Evolutionary conservation across 2,888 invertebrate species (phyloP).

Genomic region (Pterostichus niger): DNA sequence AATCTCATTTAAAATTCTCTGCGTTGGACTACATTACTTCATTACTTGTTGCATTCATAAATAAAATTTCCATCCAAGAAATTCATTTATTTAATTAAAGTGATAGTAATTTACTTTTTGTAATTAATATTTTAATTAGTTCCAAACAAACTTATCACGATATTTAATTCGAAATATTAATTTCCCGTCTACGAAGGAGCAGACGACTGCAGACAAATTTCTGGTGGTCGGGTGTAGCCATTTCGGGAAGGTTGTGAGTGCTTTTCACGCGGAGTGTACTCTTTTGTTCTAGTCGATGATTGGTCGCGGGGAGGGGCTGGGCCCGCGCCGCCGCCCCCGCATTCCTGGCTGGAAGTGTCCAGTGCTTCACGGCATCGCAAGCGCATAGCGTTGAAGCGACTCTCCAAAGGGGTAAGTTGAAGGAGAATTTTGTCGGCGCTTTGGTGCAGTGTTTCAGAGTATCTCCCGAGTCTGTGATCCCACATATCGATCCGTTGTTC

Average conservation of each 20-base stretch:
- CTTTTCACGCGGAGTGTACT: slow-evolving; percentile 76
- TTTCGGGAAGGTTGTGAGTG: slow-evolving; percentile 68
- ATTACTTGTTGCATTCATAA: slow-evolving; percentile 39
- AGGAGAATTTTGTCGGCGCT: slow-evolving; percentile 1
- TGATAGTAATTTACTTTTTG: slow-evolving; percentile 58
- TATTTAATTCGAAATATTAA: slow-evolving; percentile 66
- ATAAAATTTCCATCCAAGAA: not conserved
- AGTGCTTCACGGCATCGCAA: slow-evolving; percentile 3
- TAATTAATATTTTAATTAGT: slow-evolving; percentile 66
- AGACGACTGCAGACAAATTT: not conserved
- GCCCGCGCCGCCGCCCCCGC: slow-evolving; percentile 65
- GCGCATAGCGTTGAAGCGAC: not conserved
- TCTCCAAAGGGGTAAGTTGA: slow-evolving; percentile 14
- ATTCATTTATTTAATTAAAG: slow-evolving; percentile 56
- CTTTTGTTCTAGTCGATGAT: slow-evolving; percentile 78
- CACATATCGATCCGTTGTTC: slow-evolving; percentile 10
- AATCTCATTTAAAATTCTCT: slow-evolving; percentile 28
- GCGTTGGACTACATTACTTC: too few species aligned
- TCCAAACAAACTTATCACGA: slow-evolving; percentile 62
- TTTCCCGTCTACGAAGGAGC: slow-evolving; percentile 23
- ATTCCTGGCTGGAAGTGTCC: slow-evolving; percentile 35
- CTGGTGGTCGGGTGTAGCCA: slow-evolving; percentile 41
- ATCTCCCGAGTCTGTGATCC: not conserved
- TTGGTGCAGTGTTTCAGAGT: not conserved
- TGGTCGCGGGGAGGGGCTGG: slow-evolving; percentile 75